A percentile compares a stretch with the other conserved stretches of the same genome.
These are phyloP conservation scores for Hydrophis major DNA, from an alignment of 2,797 vertebrate genomes.

Conservation along the genomic window DNA sequence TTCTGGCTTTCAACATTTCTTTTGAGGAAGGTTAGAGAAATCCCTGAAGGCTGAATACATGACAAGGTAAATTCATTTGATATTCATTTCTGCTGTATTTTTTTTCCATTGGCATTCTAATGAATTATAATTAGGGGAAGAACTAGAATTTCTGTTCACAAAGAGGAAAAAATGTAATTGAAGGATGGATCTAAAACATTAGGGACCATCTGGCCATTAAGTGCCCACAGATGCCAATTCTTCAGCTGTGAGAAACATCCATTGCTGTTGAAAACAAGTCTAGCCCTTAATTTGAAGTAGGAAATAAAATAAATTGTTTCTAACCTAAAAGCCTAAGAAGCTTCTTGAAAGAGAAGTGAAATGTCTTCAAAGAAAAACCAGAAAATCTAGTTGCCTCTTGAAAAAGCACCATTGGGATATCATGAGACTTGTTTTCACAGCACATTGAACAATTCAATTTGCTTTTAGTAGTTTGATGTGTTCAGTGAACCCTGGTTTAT, in stretches of 20 bases:
- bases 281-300: not conserved
- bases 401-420: not conserved
- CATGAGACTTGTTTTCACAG: not conserved
- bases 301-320: not conserved
- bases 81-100: not conserved
- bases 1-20: not conserved
- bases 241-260: not conserved
- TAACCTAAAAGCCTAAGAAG: not conserved
- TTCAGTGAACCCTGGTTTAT: not conserved
- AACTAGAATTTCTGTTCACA: not conserved
- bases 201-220: slow-evolving; percentile 5
- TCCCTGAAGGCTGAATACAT: not conserved
- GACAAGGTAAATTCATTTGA: not conserved
- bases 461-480: not conserved
- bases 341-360: not conserved
- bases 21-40: slow-evolving; percentile 19
- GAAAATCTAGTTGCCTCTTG: not conserved
- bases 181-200: slow-evolving; percentile 1
- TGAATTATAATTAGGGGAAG: slow-evolving; percentile 14
- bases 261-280: not conserved
- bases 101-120: slow-evolving; percentile 15
- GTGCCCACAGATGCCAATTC: not conserved
- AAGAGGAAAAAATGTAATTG: not conserved
- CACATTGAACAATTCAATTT: not conserved
- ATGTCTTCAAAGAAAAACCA: not conserved